Conservation (phyloP, 2,113 vertebrate species). For the Climacteris rufus region DNA sequence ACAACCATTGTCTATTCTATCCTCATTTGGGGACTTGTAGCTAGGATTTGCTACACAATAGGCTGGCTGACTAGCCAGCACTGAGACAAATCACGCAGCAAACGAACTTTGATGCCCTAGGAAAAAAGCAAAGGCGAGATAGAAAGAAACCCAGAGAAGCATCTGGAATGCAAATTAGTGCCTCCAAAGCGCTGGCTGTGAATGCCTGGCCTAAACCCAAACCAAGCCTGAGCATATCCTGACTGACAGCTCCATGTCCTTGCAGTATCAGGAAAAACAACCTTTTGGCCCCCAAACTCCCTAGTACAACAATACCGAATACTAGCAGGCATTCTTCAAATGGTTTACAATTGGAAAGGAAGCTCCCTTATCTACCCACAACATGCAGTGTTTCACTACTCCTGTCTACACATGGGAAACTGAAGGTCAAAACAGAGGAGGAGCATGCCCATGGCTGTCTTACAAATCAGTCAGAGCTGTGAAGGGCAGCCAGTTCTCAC, state of each 20-base stretch:
- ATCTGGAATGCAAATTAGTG: constrained; percentile 26
- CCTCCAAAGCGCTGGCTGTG: neutral
- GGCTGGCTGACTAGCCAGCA: neutral
- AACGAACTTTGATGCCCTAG: constrained; percentile 28
- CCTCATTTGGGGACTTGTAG: neutral
- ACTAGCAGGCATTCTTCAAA: neutral
- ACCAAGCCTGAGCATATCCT: neutral
- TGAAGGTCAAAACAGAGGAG: neutral
- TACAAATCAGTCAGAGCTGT: neutral
- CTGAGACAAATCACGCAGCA: constrained; percentile 25
- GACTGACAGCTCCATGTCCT: neutral
- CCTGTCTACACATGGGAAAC: neutral
- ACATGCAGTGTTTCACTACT: neutral
- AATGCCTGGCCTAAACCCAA: constrained; percentile 20
- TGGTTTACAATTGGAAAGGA: neutral
- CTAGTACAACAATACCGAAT: neutral
- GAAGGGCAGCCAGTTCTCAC: neutral
- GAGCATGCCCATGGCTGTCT: neutral
- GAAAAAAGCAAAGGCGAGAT: neutral
- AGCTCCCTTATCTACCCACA: neutral
- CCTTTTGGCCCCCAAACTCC: neutral
- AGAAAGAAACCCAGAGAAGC: neutral
- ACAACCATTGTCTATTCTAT: neutral
- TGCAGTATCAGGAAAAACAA: neutral
- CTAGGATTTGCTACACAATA: neutral